Evolutionary conservation across 2,797 vertebrate genomes (phyloP).

Genomic region (Eurystomus glaucurus): DNA sequence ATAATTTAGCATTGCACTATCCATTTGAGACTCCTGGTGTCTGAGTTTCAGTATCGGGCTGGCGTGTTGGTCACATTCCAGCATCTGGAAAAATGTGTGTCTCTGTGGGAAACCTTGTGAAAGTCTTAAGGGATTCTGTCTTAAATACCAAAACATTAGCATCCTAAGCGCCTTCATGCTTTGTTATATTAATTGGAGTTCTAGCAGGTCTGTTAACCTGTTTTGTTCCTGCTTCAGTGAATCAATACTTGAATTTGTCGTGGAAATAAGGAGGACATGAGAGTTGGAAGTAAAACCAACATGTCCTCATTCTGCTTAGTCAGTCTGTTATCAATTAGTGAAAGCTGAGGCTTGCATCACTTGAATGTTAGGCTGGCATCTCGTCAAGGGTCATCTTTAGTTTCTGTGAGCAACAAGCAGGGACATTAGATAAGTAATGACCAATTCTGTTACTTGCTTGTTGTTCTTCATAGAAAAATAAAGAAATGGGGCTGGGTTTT

Average conservation of each 20-base stretch:
- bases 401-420: neutral
- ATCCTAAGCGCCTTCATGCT: neutral
- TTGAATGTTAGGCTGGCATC: neutral
- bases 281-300: neutral
- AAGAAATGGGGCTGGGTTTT: neutral
- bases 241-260: neutral
- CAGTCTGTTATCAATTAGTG: neutral
- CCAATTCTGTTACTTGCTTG: neutral
- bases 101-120: neutral
- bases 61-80: neutral
- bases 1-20: fast-evolving
- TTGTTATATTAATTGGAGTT: neutral
- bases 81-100: neutral
- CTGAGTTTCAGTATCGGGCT: neutral
- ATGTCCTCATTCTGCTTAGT: neutral
- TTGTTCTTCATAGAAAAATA: neutral
- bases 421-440: neutral
- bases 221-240: neutral
- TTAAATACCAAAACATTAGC: neutral
- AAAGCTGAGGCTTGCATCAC: neutral
- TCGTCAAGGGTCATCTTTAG: constrained; percentile 5
- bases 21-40: neutral
- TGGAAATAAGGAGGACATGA: neutral
- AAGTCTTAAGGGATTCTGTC: neutral
- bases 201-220: neutral